These are phyloP conservation scores for Cydia amplana DNA, from an alignment of 1,140 invertebrate species.

Conservation along the genomic window DNA sequence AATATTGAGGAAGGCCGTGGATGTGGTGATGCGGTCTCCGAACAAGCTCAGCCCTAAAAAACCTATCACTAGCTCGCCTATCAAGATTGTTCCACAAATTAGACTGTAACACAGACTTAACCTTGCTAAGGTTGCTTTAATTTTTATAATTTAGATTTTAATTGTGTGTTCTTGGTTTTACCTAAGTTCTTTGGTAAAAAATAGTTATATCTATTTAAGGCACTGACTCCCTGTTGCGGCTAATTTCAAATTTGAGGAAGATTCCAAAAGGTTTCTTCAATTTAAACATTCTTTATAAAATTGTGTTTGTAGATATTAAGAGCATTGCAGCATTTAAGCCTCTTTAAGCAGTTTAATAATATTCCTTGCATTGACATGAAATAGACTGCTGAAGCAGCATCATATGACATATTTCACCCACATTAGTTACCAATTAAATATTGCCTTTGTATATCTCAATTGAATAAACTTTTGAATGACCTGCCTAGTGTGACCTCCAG, in stretches of 20 bases:
- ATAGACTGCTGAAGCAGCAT: neutral
- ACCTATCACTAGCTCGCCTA: conserved; percentile 61
- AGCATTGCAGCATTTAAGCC: too few species aligned
- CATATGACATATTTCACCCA: neutral
- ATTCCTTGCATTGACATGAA: neutral
- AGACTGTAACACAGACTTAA: conserved; percentile 53
- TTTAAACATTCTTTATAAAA: too few species aligned
- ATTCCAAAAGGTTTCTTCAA: too few species aligned
- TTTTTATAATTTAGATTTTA: conserved; percentile 5
- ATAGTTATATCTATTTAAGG: neutral
- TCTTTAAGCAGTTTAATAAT: neutral
- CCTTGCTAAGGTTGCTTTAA: conserved; percentile 27
- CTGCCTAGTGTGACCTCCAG: neutral
- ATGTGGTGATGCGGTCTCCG: conserved; percentile 75
- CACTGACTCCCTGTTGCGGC: neutral
- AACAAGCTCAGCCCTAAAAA: conserved; percentile 75
- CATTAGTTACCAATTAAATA: neutral
- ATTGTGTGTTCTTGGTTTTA: conserved; percentile 3
- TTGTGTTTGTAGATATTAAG: too few species aligned
- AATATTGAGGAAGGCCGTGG: conserved; percentile 71
- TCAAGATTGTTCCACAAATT: conserved; percentile 62
- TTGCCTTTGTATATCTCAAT: neutral
- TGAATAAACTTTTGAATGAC: neutral
- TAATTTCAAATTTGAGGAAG: too few species aligned
- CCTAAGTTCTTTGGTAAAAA: conserved; percentile 6